Base-by-base conservation (phyloP, 53 echinoderm and acorn worm species). In the Holothuria leucospilota region DNA sequence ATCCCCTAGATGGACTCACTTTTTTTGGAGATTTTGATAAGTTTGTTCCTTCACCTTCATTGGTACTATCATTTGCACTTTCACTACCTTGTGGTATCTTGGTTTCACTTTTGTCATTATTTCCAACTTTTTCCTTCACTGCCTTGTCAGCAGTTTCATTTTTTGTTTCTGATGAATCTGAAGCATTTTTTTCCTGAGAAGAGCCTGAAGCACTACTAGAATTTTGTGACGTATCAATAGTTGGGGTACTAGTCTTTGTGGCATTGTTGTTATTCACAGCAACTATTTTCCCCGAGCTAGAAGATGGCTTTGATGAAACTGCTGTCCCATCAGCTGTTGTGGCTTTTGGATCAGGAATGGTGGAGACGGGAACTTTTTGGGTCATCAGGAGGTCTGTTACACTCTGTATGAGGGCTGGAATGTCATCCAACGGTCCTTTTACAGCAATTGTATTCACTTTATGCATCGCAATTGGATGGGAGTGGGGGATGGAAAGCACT, bases 381-480 rank as follows among this genome's bases (percentile, higher is more conserved):
- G 49, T 39, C 8, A 39, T 53, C 18, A 83, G 39, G n/a, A 83
- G 29, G 23, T 83, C 84, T 66, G 84, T 83, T 49, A 83, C 84
- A 66, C 84, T 67, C 52, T 83, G 65, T 7, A 83, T 67, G 49
- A 83, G 67, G 51, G 65, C 84, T 10, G 84, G 65, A 38, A 83
- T 83, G 40, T 83, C 84, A 39, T 83, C 84, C 63, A 83, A 67
- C 8, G 39, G 38, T 23, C 84, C 84, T 66, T 83, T 83, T 13
- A 83, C 84, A 41, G 84, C 84, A 38, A 83, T 67, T 38, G 84
- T 83, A 26, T 83, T 64, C 20, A 83, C 84, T 66, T 29, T 83
- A 39, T 83, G 84, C 63, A 24, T 42, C 9, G 68, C 84, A 67
- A 83, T 83, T 2, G 68, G 65, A 67, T 83, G 84, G 65, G 24